Conservation (phyloP, 2,113 vertebrate species). For the Symphodus melops region DNA sequence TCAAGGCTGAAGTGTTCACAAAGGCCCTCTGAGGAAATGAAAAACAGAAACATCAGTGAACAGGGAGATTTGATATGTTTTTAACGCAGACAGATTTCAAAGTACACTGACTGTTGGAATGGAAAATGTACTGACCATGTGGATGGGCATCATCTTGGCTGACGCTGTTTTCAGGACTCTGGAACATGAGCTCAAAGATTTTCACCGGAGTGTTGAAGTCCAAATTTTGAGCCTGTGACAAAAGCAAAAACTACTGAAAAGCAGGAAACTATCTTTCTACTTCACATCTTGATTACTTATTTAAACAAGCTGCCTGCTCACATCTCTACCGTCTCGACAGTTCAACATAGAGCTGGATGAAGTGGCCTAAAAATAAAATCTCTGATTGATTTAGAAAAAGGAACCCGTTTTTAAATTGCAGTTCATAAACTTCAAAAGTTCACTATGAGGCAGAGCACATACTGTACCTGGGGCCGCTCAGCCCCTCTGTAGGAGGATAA, state of each 20-base stretch:
- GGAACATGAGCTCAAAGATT: constrained; percentile 98
- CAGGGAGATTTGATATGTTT: neutral
- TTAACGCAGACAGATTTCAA: neutral
- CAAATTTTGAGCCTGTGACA: constrained; percentile 87
- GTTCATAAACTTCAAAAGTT: too few species aligned
- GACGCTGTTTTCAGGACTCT: constrained; percentile 90
- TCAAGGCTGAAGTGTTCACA: constrained; percentile 87
- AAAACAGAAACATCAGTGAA: constrained; percentile 5
- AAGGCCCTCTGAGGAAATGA: constrained; percentile 82
- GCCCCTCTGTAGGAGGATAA: too few species aligned
- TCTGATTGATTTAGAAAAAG: too few species aligned
- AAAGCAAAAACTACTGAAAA: constrained; percentile 3
- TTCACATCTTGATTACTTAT: too few species aligned
- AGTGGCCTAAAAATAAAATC: too few species aligned
- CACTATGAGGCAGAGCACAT: too few species aligned
- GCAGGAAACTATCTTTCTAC: too few species aligned
- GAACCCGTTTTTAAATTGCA: too few species aligned
- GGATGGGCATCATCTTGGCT: constrained; percentile 89
- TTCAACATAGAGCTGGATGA: too few species aligned
- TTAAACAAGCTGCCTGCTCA: neutral
- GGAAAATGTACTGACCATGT: constrained; percentile 82
- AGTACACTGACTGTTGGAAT: constrained; percentile 84
- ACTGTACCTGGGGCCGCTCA: too few species aligned
- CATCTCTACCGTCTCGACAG: neutral
- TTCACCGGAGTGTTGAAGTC: constrained; percentile 92